Evolutionary conservation across 2,888 invertebrate species (phyloP).

Genomic region (Nycteola revayana): DNA sequence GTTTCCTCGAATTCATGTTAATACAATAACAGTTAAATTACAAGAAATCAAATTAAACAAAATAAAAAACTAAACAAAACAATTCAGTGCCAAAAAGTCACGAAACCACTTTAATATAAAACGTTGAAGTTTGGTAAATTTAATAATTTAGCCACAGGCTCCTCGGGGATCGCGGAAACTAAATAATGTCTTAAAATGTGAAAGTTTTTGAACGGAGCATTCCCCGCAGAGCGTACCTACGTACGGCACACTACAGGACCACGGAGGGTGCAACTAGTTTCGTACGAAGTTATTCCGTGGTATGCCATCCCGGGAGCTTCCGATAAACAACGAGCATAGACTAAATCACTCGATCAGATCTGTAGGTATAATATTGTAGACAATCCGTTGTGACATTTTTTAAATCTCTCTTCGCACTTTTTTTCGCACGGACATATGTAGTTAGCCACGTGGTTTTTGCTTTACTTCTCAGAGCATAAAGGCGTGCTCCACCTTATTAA

Average conservation of each 20-base stretch:
- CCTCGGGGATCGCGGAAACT: conserved; percentile 47
- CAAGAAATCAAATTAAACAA: conserved; percentile 9
- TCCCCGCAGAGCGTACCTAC: conserved; percentile 40
- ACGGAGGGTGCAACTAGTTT: conserved; percentile 34
- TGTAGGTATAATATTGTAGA: conserved; percentile 7
- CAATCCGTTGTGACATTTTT: neutral
- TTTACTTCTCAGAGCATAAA: too few relatives aligned
- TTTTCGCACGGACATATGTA: too few relatives aligned
- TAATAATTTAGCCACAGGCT: conserved; percentile 55
- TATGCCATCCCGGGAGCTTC: conserved; percentile 36
- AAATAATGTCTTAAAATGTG: conserved; percentile 68
- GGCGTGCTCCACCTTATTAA: too few relatives aligned
- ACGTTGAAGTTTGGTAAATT: conserved; percentile 46
- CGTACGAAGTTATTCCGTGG: conserved; percentile 45
- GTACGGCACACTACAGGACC: too few relatives aligned
- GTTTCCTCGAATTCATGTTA: too few relatives aligned
- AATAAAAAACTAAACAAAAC: conserved; percentile 13
- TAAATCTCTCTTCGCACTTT: too few relatives aligned
- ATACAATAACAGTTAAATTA: too few relatives aligned
- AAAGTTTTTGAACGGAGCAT: conserved; percentile 53
- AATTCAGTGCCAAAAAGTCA: conserved; percentile 29
- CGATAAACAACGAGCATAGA: conserved; percentile 35
- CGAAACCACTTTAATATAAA: conserved; percentile 22
- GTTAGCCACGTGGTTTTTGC: too few relatives aligned
- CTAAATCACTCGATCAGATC: conserved; percentile 18